Evolutionary conservation across 2,888 invertebrate genomes (phyloP).

Genomic region (Apotomis betuletana): DNA sequence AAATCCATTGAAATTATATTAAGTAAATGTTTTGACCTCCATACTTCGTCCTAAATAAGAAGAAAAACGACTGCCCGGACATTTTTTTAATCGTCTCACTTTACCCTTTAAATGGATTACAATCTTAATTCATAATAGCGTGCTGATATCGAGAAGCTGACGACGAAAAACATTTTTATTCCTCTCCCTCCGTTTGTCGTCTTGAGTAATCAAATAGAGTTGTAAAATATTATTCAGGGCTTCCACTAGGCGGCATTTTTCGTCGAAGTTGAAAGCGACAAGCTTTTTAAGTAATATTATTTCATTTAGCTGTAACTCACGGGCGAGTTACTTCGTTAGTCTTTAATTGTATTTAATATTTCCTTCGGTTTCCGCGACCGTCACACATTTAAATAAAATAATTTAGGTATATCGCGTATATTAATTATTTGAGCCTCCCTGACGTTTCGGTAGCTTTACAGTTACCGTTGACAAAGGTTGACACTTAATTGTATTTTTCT

Average conservation of each 20-base stretch:
- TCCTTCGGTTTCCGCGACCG: too few relatives aligned
- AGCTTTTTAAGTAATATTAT: slow-evolving; percentile 11
- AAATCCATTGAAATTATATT: too few relatives aligned
- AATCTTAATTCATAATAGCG: slow-evolving; percentile 35
- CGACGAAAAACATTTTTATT: slow-evolving; percentile 9
- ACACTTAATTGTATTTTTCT: too few relatives aligned
- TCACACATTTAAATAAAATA: too few relatives aligned
- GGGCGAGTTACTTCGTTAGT: too few relatives aligned
- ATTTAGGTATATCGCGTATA: too few relatives aligned
- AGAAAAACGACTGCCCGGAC: slow-evolving; percentile 17
- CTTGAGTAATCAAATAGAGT: slow-evolving; percentile 21
- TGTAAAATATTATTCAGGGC: slow-evolving; percentile 23
- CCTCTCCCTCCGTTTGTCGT: slow-evolving; percentile 19
- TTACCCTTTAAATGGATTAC: slow-evolving; percentile 32
- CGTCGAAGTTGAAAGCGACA: slow-evolving; percentile 7
- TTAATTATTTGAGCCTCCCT: too few relatives aligned
- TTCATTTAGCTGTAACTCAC: background rate
- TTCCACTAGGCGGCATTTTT: slow-evolving; percentile 4
- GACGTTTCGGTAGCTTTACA: too few relatives aligned
- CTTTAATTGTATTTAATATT: too few relatives aligned
- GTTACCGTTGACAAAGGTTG: too few relatives aligned
- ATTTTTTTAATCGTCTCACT: slow-evolving; percentile 22
- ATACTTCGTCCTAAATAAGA: slow-evolving; percentile 7
- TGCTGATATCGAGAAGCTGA: slow-evolving; percentile 27
- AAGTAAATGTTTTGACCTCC: background rate